These are phyloP conservation scores for Aurelia aurita complex sp. Pacific DNA, from an alignment of 30 jellyfish, hydroid and myxozoan genomes.

Conservation along the genomic window DNA sequence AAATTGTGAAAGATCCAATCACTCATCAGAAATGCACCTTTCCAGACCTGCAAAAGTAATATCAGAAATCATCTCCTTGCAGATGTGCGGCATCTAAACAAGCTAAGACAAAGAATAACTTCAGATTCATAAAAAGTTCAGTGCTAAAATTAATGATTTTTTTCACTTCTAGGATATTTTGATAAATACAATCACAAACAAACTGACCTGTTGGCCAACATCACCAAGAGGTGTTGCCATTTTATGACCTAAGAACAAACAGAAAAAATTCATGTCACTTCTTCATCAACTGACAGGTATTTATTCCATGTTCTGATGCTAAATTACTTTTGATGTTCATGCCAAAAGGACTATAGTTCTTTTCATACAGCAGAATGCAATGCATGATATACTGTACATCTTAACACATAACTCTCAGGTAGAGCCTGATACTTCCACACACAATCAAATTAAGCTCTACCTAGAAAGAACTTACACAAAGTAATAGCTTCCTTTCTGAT, in stretches of 20 bases:
- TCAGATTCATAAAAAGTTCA: background rate
- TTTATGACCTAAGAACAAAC: constrained; percentile 38
- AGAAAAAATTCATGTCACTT: background rate
- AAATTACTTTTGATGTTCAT: no score
- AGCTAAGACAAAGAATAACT: background rate
- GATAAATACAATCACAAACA: background rate
- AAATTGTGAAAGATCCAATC: constrained; percentile 50
- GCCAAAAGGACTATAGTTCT: no score
- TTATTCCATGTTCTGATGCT: no score
- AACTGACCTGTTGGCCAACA: constrained; percentile 82
- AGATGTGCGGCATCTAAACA: background rate
- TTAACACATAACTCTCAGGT: no score
- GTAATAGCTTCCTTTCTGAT: no score
- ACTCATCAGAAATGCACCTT: constrained; percentile 46
- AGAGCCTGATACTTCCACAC: no score
- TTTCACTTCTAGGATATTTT: no score
- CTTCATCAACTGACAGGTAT: background rate
- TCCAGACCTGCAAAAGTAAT: constrained; percentile 40
- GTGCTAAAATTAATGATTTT: background rate
- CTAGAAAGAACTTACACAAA: no score
- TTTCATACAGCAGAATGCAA: no score
- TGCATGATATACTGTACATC: no score
- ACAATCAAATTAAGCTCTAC: no score
- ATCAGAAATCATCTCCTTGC: background rate
- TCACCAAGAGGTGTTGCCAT: constrained; percentile 67